Base-by-base conservation (phyloP, 2,797 vertebrate species). In the Thunnus albacares region DNA sequence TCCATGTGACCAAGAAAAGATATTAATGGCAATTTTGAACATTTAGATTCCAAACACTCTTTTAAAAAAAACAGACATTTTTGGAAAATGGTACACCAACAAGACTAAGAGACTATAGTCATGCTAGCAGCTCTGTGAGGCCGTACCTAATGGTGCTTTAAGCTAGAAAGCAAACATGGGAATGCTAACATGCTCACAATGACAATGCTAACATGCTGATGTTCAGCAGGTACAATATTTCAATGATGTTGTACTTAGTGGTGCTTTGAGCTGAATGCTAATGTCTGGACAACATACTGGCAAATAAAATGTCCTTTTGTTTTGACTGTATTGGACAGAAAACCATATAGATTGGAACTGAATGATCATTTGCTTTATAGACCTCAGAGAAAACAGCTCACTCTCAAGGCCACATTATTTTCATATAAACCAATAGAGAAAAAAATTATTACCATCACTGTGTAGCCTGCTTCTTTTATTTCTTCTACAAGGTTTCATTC, bases 341-440 rank as follows among this genome's bases (percentile, higher is more conserved):
- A 60, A 56, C 38, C 33, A 52, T 13, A 15, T 41, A 56, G 66
- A 63, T 84, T 55, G 22, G 6, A 63, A 3, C 45, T 20, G n/a
- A 47, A 55, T n/a, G 3, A 24, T 22, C 22, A 12, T 55, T 26
- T 55, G 22, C 22, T 26, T 24, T 47, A 47, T 18, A 45, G 38
- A 17, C 17, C 7, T 76, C 52, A 26, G 52, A 71, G 62, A 73
- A 74, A 87, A 70, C 45, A 28, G 5, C 67, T 73, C 68, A 22
- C 49, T 43, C 24, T 79, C 51, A 71, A 61, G 59, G 75, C 33
- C 53, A 63, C 59, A 61, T 72, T 38, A 53, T 52, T 49, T 71
- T 71, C 2, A n/a, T 66, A 30, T 47, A 55, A 75, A 66, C 17
- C 41, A 14, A 72, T 69, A 71, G 59, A 65, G 10, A 68, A 69